phyloP scores from a whole-genome alignment of 2,113 vertebrate species.

The Halichoeres trimaculatus region DNA sequence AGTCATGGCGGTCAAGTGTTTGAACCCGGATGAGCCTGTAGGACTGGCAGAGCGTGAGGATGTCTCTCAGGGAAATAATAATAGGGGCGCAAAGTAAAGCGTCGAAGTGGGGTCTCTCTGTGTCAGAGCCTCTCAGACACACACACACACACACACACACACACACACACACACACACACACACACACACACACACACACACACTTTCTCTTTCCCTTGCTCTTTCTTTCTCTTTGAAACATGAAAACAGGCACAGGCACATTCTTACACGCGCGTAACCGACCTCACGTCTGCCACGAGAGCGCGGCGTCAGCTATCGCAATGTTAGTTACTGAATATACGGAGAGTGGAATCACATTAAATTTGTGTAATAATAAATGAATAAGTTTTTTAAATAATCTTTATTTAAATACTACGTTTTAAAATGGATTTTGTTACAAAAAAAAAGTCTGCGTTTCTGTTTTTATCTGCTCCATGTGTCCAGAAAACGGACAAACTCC shows the following conservation, averaged over 20 bases:
- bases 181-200: constrained; percentile 10
- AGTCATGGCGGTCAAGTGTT: not conserved
- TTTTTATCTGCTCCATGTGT: not conserved
- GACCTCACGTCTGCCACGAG: constrained; percentile 15
- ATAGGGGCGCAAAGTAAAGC: constrained; percentile 8
- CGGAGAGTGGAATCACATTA: no score
- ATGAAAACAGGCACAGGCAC: constrained; percentile 43
- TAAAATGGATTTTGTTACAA: no score
- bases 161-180: not conserved
- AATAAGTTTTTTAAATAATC: no score
- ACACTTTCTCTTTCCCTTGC: constrained; percentile 15
- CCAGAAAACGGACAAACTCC: not conserved
- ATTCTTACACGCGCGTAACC: constrained; percentile 70
- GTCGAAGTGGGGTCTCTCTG: constrained; percentile 10
- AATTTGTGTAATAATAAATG: no score
- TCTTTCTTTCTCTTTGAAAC: constrained; percentile 20
- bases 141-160: not conserved
- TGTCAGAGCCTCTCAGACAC: constrained; percentile 13
- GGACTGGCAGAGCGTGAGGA: constrained; percentile 3
- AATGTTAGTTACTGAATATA: not conserved
- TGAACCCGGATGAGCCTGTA: not conserved
- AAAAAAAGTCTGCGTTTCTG: no score
- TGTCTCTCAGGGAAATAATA: constrained; percentile 12
- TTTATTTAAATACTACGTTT: no score
- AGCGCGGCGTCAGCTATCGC: constrained; percentile 16